A percentile compares a stretch with the other conserved stretches of the same genome.
Evolutionary conservation across 2,797 vertebrate genomes (phyloP).

Genomic region (Mormyrops boulengeri): DNA sequence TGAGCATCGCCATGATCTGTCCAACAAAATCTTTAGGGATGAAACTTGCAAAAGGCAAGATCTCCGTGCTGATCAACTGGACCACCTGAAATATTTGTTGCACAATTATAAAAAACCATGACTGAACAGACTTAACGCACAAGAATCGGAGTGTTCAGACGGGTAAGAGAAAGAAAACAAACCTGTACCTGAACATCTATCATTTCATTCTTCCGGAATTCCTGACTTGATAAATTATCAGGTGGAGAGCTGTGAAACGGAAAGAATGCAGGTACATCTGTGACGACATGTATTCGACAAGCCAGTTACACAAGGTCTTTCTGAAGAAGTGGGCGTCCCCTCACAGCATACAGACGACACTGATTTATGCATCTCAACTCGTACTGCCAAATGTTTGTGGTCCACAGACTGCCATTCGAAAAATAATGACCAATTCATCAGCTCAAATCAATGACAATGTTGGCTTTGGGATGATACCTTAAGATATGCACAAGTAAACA

Average conservation of each 20-base stretch:
- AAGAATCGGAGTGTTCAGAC: not conserved
- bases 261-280: conserved; percentile 1
- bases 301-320: not conserved
- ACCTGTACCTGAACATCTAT: conserved; percentile 88
- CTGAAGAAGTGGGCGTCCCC: not conserved
- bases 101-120: not conserved
- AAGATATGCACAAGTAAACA: not conserved
- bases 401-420: not conserved
- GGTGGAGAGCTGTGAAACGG: conserved; percentile 75
- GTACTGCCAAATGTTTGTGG: not conserved
- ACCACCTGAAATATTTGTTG: conserved; percentile 74
- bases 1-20: conserved; percentile 99
- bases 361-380: not conserved
- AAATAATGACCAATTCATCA: not conserved
- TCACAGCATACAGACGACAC: not conserved
- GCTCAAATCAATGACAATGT: not conserved
- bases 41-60: conserved; percentile 96
- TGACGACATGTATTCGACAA: not conserved
- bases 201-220: conserved; percentile 96
- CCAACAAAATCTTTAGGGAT: conserved; percentile 98
- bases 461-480: not conserved
- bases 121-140: not conserved
- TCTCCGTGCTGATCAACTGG: conserved; percentile 94
- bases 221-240: conserved; percentile 97
- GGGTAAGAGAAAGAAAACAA: not conserved